Conservation (phyloP, 2,888 invertebrate species). For the Nemapogon koenigi region DNA sequence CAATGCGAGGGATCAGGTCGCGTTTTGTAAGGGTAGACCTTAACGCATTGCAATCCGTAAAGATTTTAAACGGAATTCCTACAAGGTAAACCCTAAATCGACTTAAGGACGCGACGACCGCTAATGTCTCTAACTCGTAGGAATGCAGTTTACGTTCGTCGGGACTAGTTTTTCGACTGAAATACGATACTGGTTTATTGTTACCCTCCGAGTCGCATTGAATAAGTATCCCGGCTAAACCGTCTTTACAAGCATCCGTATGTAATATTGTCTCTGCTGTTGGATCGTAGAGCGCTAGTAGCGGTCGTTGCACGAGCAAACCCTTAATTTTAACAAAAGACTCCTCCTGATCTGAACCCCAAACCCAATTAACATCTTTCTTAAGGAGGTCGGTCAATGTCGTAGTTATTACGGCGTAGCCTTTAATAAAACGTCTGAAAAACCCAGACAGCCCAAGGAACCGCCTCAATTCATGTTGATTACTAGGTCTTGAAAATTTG, state of each 20-base stretch:
- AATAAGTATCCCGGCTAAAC: conserved; percentile 20
- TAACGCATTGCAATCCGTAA: conserved; percentile 19
- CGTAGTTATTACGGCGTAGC: conserved; percentile 18
- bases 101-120: conserved; percentile 17
- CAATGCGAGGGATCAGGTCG: conserved; percentile 17
- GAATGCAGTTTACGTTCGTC: conserved; percentile 19
- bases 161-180: conserved; percentile 17
- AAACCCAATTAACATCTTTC: conserved; percentile 17
- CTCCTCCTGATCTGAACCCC: conserved; percentile 15
- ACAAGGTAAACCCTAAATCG: conserved; percentile 18
- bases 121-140: conserved; percentile 19
- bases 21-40: conserved; percentile 16
- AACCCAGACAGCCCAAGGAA: conserved; percentile 23
- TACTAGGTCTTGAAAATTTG: conserved; percentile 20
- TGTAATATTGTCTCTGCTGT: conserved; percentile 20
- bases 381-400: conserved; percentile 18
- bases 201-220: background rate
- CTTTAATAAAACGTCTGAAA: conserved; percentile 21
- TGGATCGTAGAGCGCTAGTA: conserved; percentile 12
- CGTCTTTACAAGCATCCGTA: conserved; percentile 21
- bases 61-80: conserved; percentile 18
- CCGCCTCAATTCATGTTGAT: conserved; percentile 20
- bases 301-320: conserved; percentile 11
- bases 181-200: conserved; percentile 17
- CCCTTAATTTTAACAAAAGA: conserved; percentile 17